Evolutionary conservation across 2,888 invertebrate species (phyloP), one percentile per base, ranked within the genome.

Genomic region (Dione vanillae): DNA sequence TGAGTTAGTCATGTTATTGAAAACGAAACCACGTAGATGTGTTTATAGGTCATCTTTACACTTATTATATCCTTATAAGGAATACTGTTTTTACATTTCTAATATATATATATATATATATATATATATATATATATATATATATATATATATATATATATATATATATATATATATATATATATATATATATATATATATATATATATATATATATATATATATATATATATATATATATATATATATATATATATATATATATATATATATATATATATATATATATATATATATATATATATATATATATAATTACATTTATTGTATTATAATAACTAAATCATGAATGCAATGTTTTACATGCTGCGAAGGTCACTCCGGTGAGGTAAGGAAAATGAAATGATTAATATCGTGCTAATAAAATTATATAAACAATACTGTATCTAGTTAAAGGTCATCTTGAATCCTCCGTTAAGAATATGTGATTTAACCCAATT

Each of bases 331-430:
- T n/a, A 35, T 45, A 61, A 61, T 43, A 27, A 61, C 16, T 35
- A 56, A 54, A 49, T 41, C 71, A 61, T 61, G 27, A 45, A 61
- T 61, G 45, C 61, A 61, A 61, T 16, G 27, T 76, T 81, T 78
- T 85, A 78, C 76, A 78, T 77, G 88, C 89, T 81, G 80, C 85
- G 67, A 74, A 80, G 80, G 70, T 70, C 78, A 72, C 73, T 75
- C 70, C 73, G 52, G 71, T 76, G 68, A 78, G 88, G 88, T 88
- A 73, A 86, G 87, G 67, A 51, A 51, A 49, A 61, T 35, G n/a
- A 61, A 61, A 61, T 45, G 61, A 61, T 45, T 61, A 54, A 58
- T 52, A 62, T 54, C 12, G 37, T 35, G 61, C 45, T 43, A 61
- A n/a, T 61, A 61, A 61, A 61, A 45, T 61, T 45, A 35, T 35